Evolutionary conservation across 2,113 vertebrate genomes (phyloP), one percentile per base, ranked within the genome.

Genomic region (Neotoma lepida): DNA sequence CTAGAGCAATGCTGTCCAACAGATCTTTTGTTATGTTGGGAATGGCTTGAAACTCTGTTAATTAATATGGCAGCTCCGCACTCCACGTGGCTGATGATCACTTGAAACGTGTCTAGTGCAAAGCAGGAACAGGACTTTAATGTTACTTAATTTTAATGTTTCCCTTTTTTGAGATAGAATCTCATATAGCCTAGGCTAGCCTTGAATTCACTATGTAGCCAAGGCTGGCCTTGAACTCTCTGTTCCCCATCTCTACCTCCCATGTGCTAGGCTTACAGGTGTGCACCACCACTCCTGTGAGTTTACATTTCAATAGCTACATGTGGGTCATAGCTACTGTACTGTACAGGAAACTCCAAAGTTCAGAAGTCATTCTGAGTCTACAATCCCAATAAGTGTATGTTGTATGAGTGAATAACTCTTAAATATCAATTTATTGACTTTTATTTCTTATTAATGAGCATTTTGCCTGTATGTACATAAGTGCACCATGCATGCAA

Each of bases 71-170:
- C 14, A 85, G 13, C 18, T 33, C 8, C 17, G 30, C 26, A 44
- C 41, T 85, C 61, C 61, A 35, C 35, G 28, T 46, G 28, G 58
- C 61, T 46, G 33, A 39, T 22, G 41, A 89, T 63, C 58, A 26
- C 49, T 70, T 22, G 54, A 28, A 63, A 94, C 58, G 44, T n/a
- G 4, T 58, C n/a, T 28, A 74, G 58, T 22, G 30, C 26, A 80
- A 80, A 88, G n/a, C 20, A 90, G 26, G 30, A 88, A 41, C 18
- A 88, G 24, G 26, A 88, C 30, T 39, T 74, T 90, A 91, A 89
- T 88, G 44, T 46, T 89, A 14, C 9, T 80, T 85, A 58, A 87
- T 90, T 93, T 54, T 66, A 90, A 74, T 81, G 5, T 64, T 66
- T 66, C 5, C 18, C 41, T 85, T 85, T 85, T 85, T 63, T 30